These are phyloP conservation scores for Phoxinus dragarum DNA, from an alignment of 2,797 vertebrate genomes.

Conservation along the genomic window DNA sequence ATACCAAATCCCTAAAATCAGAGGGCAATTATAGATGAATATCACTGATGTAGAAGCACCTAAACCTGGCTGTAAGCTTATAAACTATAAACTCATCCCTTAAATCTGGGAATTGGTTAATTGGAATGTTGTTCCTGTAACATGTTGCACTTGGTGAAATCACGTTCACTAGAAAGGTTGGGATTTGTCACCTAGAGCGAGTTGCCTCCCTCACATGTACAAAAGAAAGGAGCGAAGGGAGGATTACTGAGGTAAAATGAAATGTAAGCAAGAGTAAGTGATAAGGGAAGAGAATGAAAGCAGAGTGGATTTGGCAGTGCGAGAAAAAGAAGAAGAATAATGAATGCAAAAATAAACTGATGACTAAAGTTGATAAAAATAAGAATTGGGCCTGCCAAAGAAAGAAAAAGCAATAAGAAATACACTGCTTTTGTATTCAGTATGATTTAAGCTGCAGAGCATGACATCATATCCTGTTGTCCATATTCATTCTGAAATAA, in stretches of 20 bases:
- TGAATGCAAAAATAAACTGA: background rate
- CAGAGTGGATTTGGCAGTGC: background rate
- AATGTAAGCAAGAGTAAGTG: conserved; percentile 15
- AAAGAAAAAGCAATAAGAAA: background rate
- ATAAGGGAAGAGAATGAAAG: conserved; percentile 5
- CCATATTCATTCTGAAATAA: background rate
- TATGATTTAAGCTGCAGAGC: background rate
- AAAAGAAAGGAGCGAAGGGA: conserved; percentile 1
- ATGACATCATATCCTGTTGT: background rate
- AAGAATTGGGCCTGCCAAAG: background rate
- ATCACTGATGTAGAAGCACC: background rate
- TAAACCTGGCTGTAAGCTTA: background rate
- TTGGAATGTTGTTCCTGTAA: background rate
- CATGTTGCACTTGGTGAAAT: background rate
- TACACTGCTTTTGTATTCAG: background rate
- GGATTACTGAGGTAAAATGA: conserved; percentile 14
- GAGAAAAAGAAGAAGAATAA: background rate
- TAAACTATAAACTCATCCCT: background rate
- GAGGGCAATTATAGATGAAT: background rate
- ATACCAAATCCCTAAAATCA: background rate
- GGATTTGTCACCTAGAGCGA: background rate
- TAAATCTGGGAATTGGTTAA: background rate
- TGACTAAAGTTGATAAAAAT: background rate
- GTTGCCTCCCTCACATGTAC: background rate
- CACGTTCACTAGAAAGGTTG: conserved; percentile 10